Conservation (phyloP, 2,113 vertebrate genomes). For the Hucho hucho region DNA sequence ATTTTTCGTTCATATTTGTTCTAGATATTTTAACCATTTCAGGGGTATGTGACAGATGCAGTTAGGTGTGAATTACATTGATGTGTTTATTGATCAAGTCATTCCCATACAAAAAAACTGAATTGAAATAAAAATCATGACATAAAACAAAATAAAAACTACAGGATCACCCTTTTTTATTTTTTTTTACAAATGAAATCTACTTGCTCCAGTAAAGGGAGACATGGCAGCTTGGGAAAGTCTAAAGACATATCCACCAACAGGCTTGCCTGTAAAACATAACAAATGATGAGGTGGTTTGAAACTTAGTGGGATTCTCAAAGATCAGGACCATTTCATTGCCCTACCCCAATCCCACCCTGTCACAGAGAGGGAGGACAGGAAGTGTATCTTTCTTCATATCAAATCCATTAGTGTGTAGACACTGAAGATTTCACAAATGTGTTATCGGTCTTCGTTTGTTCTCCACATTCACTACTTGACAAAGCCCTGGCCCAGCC, state of each 20-base stretch:
- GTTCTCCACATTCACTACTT: background rate
- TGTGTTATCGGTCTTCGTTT: background rate
- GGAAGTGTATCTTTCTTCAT: conserved; percentile 2
- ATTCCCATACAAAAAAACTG: conserved; percentile 7
- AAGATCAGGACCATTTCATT: background rate
- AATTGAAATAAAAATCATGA: background rate
- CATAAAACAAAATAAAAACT: background rate
- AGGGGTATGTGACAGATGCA: background rate
- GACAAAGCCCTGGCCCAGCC: conserved; percentile 42
- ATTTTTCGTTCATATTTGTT: background rate
- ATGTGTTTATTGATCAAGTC: background rate
- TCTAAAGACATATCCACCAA: background rate
- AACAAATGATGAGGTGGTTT: background rate
- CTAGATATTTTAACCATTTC: background rate
- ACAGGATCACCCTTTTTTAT: background rate
- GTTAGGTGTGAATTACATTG: conserved; percentile 20
- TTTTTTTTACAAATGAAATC: background rate
- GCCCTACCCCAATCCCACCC: background rate
- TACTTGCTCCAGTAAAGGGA: too few relatives aligned
- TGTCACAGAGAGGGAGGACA: background rate
- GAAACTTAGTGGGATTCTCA: background rate
- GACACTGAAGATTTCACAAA: conserved; percentile 14
- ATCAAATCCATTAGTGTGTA: background rate
- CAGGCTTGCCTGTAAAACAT: conserved; percentile 25
- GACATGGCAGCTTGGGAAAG: background rate